Conservation (phyloP, 2,113 vertebrate genomes). For the Crypturellus undulatus region DNA sequence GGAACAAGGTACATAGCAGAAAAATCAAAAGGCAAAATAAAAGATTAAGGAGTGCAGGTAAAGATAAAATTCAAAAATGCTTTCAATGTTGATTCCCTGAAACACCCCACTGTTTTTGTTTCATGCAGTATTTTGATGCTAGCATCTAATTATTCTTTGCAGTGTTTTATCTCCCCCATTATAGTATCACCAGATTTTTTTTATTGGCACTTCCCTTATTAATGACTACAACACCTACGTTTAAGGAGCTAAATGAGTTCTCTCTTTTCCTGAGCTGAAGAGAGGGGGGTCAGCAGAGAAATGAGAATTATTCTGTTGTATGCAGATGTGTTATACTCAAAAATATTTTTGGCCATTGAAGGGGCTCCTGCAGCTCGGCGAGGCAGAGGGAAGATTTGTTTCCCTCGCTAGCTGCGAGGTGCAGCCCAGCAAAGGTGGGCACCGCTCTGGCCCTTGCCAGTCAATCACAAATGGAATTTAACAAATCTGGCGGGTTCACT, state of each 20-base stretch:
- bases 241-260: slow-evolving; percentile 76
- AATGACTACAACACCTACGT: slow-evolving; percentile 76
- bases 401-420: not conserved
- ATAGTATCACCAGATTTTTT: slow-evolving; percentile 76
- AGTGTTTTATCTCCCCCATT: slow-evolving; percentile 76
- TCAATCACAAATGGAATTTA: not conserved
- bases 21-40: slow-evolving; percentile 71
- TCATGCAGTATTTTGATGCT: slow-evolving; percentile 75
- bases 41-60: slow-evolving; percentile 72
- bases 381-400: not conserved
- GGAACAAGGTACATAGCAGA: slow-evolving; percentile 5
- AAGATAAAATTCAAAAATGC: slow-evolving; percentile 68
- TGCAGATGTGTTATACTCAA: slow-evolving; percentile 16
- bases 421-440: not conserved
- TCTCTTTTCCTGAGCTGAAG: slow-evolving; percentile 61
- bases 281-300: slow-evolving; percentile 58
- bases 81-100: slow-evolving; percentile 70
- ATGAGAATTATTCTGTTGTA: slow-evolving; percentile 58
- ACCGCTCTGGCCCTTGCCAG: not conserved
- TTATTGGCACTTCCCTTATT: slow-evolving; percentile 76
- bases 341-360: slow-evolving; percentile 48
- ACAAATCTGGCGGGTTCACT: not conserved
- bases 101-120: slow-evolving; percentile 74
- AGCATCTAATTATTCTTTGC: slow-evolving; percentile 75
- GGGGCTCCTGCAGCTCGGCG: slow-evolving; percentile 14